Conservation (phyloP, 2,797 vertebrate species). For the Amblyopsis hoosieri region DNA sequence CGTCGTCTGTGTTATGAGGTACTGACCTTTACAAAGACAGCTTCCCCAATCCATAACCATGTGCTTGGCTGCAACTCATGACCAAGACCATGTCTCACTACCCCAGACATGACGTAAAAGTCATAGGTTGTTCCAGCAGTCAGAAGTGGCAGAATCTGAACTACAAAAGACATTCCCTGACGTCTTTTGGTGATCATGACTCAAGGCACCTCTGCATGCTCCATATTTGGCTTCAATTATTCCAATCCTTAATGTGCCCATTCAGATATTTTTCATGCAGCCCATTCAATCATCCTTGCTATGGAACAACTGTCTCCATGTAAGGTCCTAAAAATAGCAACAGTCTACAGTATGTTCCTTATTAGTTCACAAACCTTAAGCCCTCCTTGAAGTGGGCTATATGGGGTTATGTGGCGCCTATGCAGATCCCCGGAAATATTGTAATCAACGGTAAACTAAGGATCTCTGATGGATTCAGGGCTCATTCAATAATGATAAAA, state of each 20-base stretch:
- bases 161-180: background rate
- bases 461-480: slow-evolving; percentile 25
- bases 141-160: too few relatives aligned
- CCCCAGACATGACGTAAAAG: too few relatives aligned
- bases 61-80: too few relatives aligned
- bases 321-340: slow-evolving; percentile 40
- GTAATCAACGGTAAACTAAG: slow-evolving; percentile 21
- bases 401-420: slow-evolving; percentile 36
- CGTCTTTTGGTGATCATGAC: background rate
- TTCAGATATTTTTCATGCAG: slow-evolving; percentile 20
- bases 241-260: slow-evolving; percentile 1
- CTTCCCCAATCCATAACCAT: too few relatives aligned
- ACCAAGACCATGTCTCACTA: too few relatives aligned
- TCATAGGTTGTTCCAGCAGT: too few relatives aligned
- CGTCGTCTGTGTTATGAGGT: too few relatives aligned
- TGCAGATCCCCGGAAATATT: slow-evolving; percentile 34
- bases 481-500: slow-evolving; percentile 45
- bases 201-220: slow-evolving; percentile 29
- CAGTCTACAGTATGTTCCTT: slow-evolving; percentile 21
- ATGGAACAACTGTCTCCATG: slow-evolving; percentile 33
- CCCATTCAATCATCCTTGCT: slow-evolving; percentile 22
- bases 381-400: slow-evolving; percentile 24
- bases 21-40: too few relatives aligned
- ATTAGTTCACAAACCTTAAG: slow-evolving; percentile 23
- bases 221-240: background rate